These are phyloP conservation scores for Aspidiotus destructor DNA, from an alignment of 2,888 invertebrate genomes.

Conservation along the genomic window DNA sequence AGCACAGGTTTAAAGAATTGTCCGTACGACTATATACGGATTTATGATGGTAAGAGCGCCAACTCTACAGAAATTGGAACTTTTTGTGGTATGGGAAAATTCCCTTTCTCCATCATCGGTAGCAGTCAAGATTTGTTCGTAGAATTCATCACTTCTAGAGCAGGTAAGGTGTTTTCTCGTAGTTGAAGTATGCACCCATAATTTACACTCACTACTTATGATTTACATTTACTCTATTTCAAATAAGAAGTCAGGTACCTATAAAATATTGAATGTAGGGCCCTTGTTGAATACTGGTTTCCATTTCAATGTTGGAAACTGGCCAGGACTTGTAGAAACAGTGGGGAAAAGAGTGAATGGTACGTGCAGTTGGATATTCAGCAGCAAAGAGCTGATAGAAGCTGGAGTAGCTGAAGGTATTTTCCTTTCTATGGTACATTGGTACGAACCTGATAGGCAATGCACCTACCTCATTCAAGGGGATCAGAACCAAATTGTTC, in stretches of 20 bases:
- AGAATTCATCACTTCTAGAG: conserved; percentile 79
- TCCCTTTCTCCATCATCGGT: conserved; percentile 86
- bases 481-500: conserved; percentile 72
- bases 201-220: too few relatives aligned
- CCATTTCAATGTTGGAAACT: conserved; percentile 88
- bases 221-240: conserved; percentile 3
- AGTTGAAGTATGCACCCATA: background rate
- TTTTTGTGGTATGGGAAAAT: conserved; percentile 87
- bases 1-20: conserved; percentile 65
- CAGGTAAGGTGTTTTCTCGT: conserved; percentile 47
- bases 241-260: background rate
- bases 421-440: conserved; percentile 82
- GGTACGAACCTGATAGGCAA: conserved; percentile 88
- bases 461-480: conserved; percentile 86
- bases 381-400: conserved; percentile 66
- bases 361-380: conserved; percentile 79
- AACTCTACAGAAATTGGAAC: conserved; percentile 79
- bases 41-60: conserved; percentile 83
- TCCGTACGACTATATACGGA: conserved; percentile 78
- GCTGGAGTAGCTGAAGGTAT: conserved; percentile 77
- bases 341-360: conserved; percentile 67
- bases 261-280: conserved; percentile 44
- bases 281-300: conserved; percentile 85
- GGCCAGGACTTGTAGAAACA: conserved; percentile 86
- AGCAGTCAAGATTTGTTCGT: conserved; percentile 81